Conservation (phyloP, 2,113 vertebrate genomes). For the Lepisosteus osseus region DNA sequence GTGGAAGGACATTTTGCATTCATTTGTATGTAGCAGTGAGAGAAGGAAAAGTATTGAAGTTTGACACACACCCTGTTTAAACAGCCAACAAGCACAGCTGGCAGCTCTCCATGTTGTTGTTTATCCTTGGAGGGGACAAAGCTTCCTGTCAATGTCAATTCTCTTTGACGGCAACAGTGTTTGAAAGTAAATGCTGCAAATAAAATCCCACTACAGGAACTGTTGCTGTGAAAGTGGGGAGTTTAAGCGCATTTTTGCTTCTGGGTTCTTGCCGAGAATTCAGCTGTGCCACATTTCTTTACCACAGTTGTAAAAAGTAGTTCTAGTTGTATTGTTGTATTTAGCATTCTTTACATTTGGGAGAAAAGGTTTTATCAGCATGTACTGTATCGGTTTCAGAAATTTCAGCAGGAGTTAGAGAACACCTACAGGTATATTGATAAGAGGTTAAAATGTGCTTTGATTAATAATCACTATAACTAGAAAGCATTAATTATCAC, state of each 20-base stretch:
- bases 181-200: not conserved
- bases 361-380: too few species aligned
- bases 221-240: not conserved
- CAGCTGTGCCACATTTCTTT: not conserved
- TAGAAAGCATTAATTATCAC: too few species aligned
- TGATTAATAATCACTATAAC: too few species aligned
- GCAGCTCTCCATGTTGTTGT: conserved; percentile 33
- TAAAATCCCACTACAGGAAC: not conserved
- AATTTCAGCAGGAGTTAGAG: too few species aligned
- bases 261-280: not conserved
- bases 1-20: too few species aligned
- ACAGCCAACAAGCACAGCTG: conserved; percentile 25
- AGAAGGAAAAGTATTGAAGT: too few species aligned
- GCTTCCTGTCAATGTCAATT: not conserved
- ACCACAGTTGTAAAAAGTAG: not conserved
- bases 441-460: too few species aligned
- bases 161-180: conserved; percentile 5
- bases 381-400: too few species aligned
- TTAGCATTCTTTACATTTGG: too few species aligned
- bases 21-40: too few species aligned
- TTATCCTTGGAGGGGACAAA: conserved; percentile 42
- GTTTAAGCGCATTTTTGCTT: not conserved
- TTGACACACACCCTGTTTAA: conserved; percentile 35
- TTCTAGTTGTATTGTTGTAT: not conserved
- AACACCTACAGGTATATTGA: too few species aligned